Conservation (phyloP, 2,113 vertebrate species). For the Sinocyclocheilus maitianheensis region DNA sequence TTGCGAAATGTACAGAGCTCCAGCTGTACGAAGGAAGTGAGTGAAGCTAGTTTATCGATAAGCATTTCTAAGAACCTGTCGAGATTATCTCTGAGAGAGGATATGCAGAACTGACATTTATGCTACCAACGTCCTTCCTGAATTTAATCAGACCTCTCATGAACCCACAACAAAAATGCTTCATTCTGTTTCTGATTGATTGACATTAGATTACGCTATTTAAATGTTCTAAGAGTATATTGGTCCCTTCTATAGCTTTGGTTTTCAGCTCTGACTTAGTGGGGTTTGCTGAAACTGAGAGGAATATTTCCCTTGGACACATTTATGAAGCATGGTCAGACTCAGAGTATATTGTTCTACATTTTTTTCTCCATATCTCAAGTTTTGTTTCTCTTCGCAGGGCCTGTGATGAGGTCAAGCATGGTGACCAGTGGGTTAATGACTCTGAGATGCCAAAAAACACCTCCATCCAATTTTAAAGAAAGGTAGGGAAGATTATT, state of each 20-base stretch:
- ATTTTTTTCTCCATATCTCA: slow-evolving; percentile 50
- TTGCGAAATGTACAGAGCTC: not conserved
- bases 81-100: slow-evolving; percentile 12
- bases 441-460: slow-evolving; percentile 37
- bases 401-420: slow-evolving; percentile 5
- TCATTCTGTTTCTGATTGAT: slow-evolving; percentile 18
- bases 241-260: slow-evolving; percentile 25
- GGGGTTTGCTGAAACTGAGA: slow-evolving; percentile 55
- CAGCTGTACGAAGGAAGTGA: slow-evolving; percentile 17
- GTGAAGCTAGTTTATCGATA: not conserved
- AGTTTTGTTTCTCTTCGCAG: slow-evolving; percentile 45
- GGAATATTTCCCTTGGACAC: slow-evolving; percentile 52
- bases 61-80: slow-evolving; percentile 25
- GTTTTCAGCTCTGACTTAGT: slow-evolving; percentile 47
- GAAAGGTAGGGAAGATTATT: slow-evolving; percentile 15
- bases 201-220: not conserved
- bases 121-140: not conserved
- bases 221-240: slow-evolving; percentile 38
- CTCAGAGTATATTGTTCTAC: slow-evolving; percentile 50
- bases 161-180: slow-evolving; percentile 2
- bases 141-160: slow-evolving; percentile 2
- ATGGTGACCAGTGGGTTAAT: slow-evolving; percentile 47
- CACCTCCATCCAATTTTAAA: slow-evolving; percentile 22
- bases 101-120: not conserved
- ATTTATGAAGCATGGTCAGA: slow-evolving; percentile 53